Evolutionary conservation across 2,113 vertebrate species (phyloP).

Genomic region (Fukomys damarensis): DNA sequence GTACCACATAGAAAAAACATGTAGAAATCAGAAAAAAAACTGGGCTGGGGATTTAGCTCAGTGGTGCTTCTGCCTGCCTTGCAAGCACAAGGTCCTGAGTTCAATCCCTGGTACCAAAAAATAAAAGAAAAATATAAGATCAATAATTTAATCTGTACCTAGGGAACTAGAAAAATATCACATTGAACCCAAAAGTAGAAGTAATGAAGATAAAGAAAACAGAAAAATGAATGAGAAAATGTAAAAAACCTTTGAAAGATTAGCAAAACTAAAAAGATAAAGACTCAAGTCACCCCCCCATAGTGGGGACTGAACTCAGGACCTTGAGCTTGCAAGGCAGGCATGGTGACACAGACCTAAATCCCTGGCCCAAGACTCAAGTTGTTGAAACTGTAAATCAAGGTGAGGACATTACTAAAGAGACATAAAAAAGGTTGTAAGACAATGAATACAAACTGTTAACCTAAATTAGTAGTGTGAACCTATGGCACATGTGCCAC

Average conservation of each 20-base stretch:
- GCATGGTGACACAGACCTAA: too few species aligned
- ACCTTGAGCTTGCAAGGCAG: too few species aligned
- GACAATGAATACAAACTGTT: background rate
- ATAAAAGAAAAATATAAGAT: background rate
- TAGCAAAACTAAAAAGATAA: background rate
- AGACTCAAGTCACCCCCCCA: background rate
- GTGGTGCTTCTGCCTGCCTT: too few species aligned
- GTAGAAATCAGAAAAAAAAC: too few species aligned
- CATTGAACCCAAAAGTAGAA: background rate
- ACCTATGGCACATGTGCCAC: too few species aligned
- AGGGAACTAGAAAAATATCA: background rate
- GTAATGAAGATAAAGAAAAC: background rate
- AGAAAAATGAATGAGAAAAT: background rate
- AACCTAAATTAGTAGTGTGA: background rate
- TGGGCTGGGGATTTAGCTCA: too few species aligned
- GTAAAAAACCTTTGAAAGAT: background rate
- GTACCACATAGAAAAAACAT: background rate
- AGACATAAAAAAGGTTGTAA: background rate
- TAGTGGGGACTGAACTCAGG: too few species aligned
- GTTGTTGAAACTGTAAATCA: constrained; percentile 11
- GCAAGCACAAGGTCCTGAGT: too few species aligned
- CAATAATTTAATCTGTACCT: background rate
- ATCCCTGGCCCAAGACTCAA: background rate
- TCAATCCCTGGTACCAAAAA: too few species aligned
- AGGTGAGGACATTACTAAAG: background rate